These are phyloP conservation scores for Falcaria lacertinaria DNA, from an alignment of 2,888 invertebrate species.

Conservation along the genomic window DNA sequence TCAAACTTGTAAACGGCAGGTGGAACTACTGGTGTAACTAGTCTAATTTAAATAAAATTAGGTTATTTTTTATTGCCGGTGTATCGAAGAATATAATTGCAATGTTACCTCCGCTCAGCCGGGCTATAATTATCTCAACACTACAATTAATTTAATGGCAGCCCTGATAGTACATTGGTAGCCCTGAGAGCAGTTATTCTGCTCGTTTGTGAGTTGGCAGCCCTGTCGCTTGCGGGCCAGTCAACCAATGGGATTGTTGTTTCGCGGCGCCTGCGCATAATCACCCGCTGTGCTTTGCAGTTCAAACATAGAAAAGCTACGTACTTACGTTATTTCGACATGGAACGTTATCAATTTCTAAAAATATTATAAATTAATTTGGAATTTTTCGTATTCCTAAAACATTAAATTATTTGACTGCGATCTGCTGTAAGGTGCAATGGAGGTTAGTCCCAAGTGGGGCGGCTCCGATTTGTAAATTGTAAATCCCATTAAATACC, in stretches of 20 bases:
- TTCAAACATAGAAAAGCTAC: conserved; percentile 30
- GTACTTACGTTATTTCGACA: too few relatives aligned
- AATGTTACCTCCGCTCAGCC: conserved; percentile 36
- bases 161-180: conserved; percentile 13
- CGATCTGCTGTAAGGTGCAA: too few relatives aligned
- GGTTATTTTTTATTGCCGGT: conserved; percentile 11
- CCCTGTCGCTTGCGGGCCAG: conserved; percentile 69
- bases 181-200: conserved; percentile 45
- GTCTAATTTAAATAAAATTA: conserved; percentile 30
- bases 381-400: too few relatives aligned
- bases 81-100: conserved; percentile 33
- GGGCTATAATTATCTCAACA: conserved; percentile 49
- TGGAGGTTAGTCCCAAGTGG: too few relatives aligned
- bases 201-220: conserved; percentile 63
- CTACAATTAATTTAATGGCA: conserved; percentile 65
- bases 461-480: too few relatives aligned
- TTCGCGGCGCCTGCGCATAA: conserved; percentile 66
- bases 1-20: not conserved
- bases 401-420: too few relatives aligned
- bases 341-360: too few relatives aligned
- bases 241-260: conserved; percentile 65
- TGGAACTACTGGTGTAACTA: conserved; percentile 5
- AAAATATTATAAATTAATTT: too few relatives aligned
- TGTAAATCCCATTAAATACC: too few relatives aligned
- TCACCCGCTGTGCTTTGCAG: conserved; percentile 64